Evolutionary conservation across 2,113 vertebrate species (phyloP), one percentile per base, ranked within the genome.

Genomic region (Etheostoma spectabile): DNA sequence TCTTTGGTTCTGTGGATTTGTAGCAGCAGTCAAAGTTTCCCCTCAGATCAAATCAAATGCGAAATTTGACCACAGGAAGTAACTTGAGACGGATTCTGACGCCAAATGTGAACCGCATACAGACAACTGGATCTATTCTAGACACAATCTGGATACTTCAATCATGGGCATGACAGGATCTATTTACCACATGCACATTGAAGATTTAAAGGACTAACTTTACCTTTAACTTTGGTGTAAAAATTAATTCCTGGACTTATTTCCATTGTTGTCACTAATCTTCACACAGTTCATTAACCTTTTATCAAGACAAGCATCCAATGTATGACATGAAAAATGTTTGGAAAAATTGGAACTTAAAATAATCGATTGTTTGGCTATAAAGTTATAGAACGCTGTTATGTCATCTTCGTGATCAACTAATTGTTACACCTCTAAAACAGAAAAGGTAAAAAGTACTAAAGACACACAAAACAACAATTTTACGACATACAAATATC

Each of bases 21-120:
- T 57, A 48, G 46, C 80, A 46, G 57, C 27, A 69, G 42, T 51
- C 2, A 3, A n/a, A 59, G 65, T 59, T 69, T 82, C 64, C 22
- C 24, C 15, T 10, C 68, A 7, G 33, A 67, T 53, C 13, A 30
- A 88, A 82, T 67, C 27, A 73, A 53, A 57, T 45, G 66, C 0
- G 55, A 80, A 85, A 78, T 64, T 13, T 49, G 60, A 85, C 80
- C 75, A 48, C 55, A 81, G 19, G 27, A 67, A 56, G 67, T 78
- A 64, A 77, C 59, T 69, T 67, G 74, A 87, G 85, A 74, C 10
- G 6, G 42, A 30, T 69, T 76, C 48, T 65, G 56, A 53, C 77
- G 72, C 74, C 55, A 68, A 69, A 33, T 35, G 38, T 70, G 51
- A 80, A 52, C 38, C 76, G 3, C 79, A 78, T 69, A 49, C 60